Evolutionary conservation across 2,113 vertebrate species (phyloP).

Genomic region (Thamnophis sirtalis): DNA sequence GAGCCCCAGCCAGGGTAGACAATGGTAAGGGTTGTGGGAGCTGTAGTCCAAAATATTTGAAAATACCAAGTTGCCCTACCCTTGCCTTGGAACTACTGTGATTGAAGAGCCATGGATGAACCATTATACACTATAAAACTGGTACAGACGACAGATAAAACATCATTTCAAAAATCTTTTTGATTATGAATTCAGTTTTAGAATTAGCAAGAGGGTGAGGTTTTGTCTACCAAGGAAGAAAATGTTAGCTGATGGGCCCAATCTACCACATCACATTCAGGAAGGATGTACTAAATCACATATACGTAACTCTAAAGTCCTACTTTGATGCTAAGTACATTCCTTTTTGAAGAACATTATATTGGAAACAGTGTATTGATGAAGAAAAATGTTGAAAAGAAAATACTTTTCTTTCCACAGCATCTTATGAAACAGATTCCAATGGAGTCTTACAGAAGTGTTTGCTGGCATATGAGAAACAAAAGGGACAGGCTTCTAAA

Average conservation of each 20-base stretch:
- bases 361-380: not conserved
- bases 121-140: not conserved
- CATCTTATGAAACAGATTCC: not conserved
- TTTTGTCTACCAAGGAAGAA: not conserved
- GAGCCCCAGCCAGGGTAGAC: not conserved
- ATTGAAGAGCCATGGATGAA: not conserved
- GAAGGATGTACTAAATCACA: not conserved
- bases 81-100: not conserved
- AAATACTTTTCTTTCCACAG: not conserved
- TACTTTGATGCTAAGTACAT: not conserved
- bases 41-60: not conserved
- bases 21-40: not conserved
- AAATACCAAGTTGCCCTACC: not conserved
- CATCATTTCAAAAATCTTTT: not conserved
- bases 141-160: not conserved
- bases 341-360: not conserved
- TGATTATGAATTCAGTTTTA: not conserved
- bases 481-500: not conserved
- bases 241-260: not conserved
- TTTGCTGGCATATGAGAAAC: not conserved
- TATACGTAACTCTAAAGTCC: not conserved
- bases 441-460: not conserved
- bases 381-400: not conserved
- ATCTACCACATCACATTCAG: not conserved
- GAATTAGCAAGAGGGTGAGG: not conserved